A percentile compares a stretch with the other conserved stretches of the same genome.
These are phyloP conservation scores for Peromyscus nudipes DNA, from an alignment of 2,797 vertebrate species.

Conservation along the genomic window DNA sequence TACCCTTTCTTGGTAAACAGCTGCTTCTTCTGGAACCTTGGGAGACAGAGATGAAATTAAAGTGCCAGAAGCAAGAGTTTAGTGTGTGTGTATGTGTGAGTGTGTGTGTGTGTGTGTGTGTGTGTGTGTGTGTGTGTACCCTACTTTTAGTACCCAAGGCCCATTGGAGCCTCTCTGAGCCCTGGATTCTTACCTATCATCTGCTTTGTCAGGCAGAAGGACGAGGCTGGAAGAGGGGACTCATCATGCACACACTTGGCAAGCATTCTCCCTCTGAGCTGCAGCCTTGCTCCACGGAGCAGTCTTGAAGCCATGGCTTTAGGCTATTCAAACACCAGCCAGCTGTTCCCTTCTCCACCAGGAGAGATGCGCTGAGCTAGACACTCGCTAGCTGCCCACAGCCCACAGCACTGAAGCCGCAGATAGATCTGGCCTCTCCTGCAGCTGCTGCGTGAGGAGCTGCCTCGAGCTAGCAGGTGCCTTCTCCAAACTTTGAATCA, in stretches of 20 bases:
- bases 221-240: no score
- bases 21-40: conserved; percentile 24
- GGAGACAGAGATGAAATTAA: conserved; percentile 3
- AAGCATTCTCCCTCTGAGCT: not conserved
- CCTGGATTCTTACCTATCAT: not conserved
- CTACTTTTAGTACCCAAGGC: not conserved
- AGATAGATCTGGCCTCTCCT: not conserved
- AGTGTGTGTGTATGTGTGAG: not conserved
- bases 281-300: no score
- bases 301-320: not conserved
- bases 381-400: not conserved
- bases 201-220: not conserved
- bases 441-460: not conserved
- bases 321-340: not conserved
- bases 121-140: not conserved
- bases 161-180: not conserved
- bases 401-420: not conserved
- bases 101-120: not conserved
- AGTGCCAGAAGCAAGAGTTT: not conserved
- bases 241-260: not conserved
- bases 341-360: not conserved
- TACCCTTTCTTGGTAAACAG: conserved; percentile 6
- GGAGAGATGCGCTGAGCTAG: not conserved
- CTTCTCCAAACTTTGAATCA: not conserved
- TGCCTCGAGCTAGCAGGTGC: not conserved